These are phyloP conservation scores for Podargus strigoides DNA, from an alignment of 2,797 vertebrate genomes.

Conservation along the genomic window DNA sequence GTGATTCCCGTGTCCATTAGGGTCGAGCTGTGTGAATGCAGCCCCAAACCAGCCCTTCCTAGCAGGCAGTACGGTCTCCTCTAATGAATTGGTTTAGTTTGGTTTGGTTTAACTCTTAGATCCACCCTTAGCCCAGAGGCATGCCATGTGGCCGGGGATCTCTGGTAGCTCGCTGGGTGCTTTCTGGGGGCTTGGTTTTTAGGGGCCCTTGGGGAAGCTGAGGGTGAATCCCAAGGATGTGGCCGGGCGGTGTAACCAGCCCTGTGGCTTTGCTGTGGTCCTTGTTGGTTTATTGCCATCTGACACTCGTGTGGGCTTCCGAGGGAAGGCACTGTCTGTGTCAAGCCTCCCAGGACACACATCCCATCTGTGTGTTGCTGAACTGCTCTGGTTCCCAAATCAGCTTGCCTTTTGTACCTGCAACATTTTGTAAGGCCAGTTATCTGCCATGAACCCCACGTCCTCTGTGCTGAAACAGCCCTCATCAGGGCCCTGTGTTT, in stretches of 20 bases:
- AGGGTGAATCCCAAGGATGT: not conserved
- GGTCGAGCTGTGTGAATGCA: not conserved
- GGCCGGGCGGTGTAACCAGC: not conserved
- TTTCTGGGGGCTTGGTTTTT: not conserved
- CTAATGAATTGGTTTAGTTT: not conserved
- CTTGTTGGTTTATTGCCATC: not conserved
- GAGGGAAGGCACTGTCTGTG: fast-evolving
- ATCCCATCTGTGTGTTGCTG: not conserved
- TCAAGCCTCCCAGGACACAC: not conserved
- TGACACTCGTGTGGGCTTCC: fast-evolving
- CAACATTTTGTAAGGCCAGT: not conserved
- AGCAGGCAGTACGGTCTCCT: not conserved
- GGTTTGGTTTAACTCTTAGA: not conserved
- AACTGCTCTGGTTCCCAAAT: not conserved
- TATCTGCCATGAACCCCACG: fast-evolving
- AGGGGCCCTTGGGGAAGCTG: not conserved
- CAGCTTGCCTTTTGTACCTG: not conserved
- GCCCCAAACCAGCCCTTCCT: fast-evolving
- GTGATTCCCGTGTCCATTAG: not conserved
- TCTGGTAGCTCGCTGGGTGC: fast-evolving
- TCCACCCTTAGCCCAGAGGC: fast-evolving
- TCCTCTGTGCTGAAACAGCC: not conserved
- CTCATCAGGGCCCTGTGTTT: not conserved
- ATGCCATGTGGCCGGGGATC: fast-evolving
- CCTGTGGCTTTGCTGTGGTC: not conserved